Percentiles rank a stretch among this genome's conserved stretches.
These are phyloP conservation scores for Typhlichthys subterraneus DNA, from an alignment of 2,797 vertebrate genomes.

Conservation along the genomic window DNA sequence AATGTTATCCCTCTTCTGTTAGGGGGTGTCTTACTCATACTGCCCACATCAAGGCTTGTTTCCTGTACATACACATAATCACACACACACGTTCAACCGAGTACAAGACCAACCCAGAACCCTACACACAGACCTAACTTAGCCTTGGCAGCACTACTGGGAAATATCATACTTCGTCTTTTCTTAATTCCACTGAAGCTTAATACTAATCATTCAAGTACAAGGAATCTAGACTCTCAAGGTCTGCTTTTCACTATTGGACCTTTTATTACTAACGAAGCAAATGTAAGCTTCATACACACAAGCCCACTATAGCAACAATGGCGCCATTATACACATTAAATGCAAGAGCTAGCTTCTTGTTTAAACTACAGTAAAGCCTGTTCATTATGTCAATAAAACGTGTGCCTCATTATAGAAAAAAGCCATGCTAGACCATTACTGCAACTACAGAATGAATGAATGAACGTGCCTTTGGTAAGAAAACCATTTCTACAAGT, in stretches of 20 bases:
- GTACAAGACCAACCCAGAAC: slow-evolving; percentile 28
- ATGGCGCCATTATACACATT: no score
- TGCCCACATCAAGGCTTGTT: slow-evolving; percentile 75
- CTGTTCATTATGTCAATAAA: no score
- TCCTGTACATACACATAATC: slow-evolving; percentile 61
- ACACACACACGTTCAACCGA: slow-evolving; percentile 22
- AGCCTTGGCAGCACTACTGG: slow-evolving; percentile 31
- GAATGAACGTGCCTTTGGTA: no score
- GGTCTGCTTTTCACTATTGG: slow-evolving; percentile 9
- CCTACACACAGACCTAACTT: slow-evolving; percentile 13
- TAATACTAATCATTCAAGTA: background rate
- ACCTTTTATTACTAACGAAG: background rate
- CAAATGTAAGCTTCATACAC: no score
- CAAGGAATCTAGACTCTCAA: background rate
- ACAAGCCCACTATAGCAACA: no score
- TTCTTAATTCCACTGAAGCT: slow-evolving; percentile 11
- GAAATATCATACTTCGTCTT: slow-evolving; percentile 19
- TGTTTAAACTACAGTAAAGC: no score
- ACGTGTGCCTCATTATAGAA: no score
- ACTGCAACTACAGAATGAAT: no score
- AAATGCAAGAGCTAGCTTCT: no score
- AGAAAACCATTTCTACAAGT: background rate
- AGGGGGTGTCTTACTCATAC: slow-evolving; percentile 97
- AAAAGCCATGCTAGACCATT: no score
- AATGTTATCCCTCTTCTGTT: slow-evolving; percentile 98